Base-by-base conservation (phyloP, 1,140 invertebrate genomes). In the Caenorhabditis tropicalis region DNA sequence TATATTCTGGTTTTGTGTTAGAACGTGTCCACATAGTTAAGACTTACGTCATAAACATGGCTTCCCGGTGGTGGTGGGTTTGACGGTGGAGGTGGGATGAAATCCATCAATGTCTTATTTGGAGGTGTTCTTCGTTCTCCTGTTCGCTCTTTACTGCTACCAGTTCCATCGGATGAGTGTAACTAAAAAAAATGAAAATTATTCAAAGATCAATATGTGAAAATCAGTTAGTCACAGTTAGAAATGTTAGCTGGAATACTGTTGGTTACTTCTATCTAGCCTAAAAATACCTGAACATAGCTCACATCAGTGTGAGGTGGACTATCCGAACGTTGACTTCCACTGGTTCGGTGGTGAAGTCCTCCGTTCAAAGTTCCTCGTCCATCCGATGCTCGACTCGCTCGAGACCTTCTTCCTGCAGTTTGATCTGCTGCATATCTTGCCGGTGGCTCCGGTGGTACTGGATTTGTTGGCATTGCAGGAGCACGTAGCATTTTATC, bases 271-370 rank as follows among this genome's bases (percentile, higher is more conserved):
- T 0, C 51, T 36, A 82, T 70, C 43, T 82, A 65, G 56, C 58
- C 56, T 58, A 49, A 84, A 43, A 46, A 70, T 86, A 86, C 86
- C 86, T 87, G 88, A 39, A 89, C 74, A 87, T 90, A 89, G 60
- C 89, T 90, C 21, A 89, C 87, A 82, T 89, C 88, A 9, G 88
- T 89, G 60, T 89, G 87, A 19, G 86, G 86, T 33, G 88, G 88
- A 84, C 88, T 89, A 81, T 89, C 88, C 29, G 86, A 87, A 21
- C 53, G 51, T 43, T 83, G 85, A 58, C 82, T 80, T 29, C 82
- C 65, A 56, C 51, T 82, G 0, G 60, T 74, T 43, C 65, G 33
- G 65, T 74, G 65, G 10, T 74, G 65, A 15, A 74, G 36, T 74
- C 65, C 65, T 39, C 65, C 65, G 24, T 74, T 74, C 36, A 74